Evolutionary conservation across 2,113 vertebrate genomes (phyloP).

Genomic region (Orycteropus afer): DNA sequence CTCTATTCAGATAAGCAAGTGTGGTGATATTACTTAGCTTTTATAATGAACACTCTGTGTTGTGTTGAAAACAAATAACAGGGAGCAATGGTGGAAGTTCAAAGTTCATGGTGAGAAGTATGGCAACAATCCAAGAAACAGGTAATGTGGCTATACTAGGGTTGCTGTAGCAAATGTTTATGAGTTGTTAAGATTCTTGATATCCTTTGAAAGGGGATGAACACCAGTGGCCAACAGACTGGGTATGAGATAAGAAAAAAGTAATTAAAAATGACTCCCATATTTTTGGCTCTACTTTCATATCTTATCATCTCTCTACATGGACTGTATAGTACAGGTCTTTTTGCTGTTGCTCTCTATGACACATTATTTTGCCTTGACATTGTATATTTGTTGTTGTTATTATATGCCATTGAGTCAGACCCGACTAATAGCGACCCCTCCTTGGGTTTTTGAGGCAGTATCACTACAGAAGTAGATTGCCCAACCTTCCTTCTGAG

Average conservation of each 20-base stretch:
- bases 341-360: background rate
- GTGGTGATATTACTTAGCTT: background rate
- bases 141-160: background rate
- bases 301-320: background rate
- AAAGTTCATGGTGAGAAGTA: background rate
- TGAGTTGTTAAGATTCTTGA: background rate
- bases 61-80: background rate
- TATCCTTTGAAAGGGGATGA: background rate
- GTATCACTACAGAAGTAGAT: too few relatives aligned
- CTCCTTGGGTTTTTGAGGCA: too few relatives aligned
- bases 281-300: background rate
- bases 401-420: too few relatives aligned
- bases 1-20: background rate
- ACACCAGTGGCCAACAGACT: too few relatives aligned
- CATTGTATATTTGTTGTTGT: too few relatives aligned
- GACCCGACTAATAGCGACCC: too few relatives aligned
- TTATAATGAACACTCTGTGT: background rate
- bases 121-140: background rate
- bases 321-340: too few relatives aligned
- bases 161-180: background rate
- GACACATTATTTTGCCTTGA: background rate
- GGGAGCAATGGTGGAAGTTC: background rate
- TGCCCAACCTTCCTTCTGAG: too few relatives aligned
- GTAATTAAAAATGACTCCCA: background rate
- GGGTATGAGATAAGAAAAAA: background rate